Evolutionary conservation across 2,113 vertebrate genomes (phyloP).

Genomic region (Hypanus sabinus): DNA sequence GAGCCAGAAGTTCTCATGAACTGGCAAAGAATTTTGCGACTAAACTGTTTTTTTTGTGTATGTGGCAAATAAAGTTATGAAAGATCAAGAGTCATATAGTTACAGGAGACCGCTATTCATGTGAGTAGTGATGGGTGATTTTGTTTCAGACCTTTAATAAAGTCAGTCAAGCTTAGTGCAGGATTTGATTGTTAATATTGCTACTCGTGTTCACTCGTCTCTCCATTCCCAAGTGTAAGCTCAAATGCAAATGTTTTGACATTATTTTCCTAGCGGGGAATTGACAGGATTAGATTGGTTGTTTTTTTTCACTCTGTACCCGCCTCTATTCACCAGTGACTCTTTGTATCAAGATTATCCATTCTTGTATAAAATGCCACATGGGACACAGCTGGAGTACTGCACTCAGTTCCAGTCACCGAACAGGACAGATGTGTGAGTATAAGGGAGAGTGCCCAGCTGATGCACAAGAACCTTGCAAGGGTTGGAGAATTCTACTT

Average conservation of each 20-base stretch:
- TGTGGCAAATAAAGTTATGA: neutral
- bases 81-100: neutral
- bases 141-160: neutral
- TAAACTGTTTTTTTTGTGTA: neutral
- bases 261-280: neutral
- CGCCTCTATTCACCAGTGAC: neutral
- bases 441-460: no score
- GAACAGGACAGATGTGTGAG: no score
- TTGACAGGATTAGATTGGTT: neutral
- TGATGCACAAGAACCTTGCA: no score
- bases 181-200: neutral
- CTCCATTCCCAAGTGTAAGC: neutral
- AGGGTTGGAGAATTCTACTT: no score
- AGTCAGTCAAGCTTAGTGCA: neutral
- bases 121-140: neutral
- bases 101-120: neutral
- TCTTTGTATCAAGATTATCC: neutral
- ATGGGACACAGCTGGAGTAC: no score
- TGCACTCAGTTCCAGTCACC: no score
- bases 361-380: no score
- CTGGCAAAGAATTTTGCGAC: neutral
- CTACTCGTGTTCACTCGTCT: no score
- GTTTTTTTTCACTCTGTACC: no score
- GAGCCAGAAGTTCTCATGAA: neutral
- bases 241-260: neutral